Evolutionary conservation across 2,888 invertebrate species (phyloP), one percentile per base, ranked within the genome.

Genomic region (Cactoblastis cactorum): DNA sequence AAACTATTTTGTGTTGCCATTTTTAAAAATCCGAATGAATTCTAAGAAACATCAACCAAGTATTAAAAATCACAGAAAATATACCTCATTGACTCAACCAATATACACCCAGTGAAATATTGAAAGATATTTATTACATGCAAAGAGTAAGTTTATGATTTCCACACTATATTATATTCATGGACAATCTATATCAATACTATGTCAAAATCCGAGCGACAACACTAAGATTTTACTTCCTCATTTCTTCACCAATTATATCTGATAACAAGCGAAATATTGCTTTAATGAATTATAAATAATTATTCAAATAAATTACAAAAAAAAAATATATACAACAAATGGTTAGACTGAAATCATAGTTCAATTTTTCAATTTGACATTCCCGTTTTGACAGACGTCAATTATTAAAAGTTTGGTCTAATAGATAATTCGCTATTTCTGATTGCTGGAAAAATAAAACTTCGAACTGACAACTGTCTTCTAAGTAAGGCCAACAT

Each of bases 261-360:
- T 28, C 22, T 22, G 22, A 35, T 11, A 38, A 38, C 38, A 38
- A 38, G 38, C 18, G 18, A 45, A 45, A 45, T 11, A 12, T 43
- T n/a, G 45, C 45, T n/a, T n/a, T n/a, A 3, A 45, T 45, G 33
- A 45, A 4, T 45, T 38, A 11, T 4, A 47, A 17, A 39, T n/a
- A 38, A 18, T 11, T 49, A 48, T 35, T 48, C 18, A 39, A 49
- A 32, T 49, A 11, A 32, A 39, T 32, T 47, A n/a, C n/a, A n/a
- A n/a, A 35, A 52, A 51, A 51, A 53, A 53, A 28, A 9, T 56
- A 55, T 55, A 48, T 53, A 55, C 53, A 55, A 53, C 47, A 52
- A 38, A 18, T 11, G 38, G 5, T 17, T 18, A 18, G 38, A 38
- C 38, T 38, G 18, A 38, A 18, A 35, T 35, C 35, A 14, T 35